A percentile compares a stretch with the other conserved stretches of the same genome.
These are phyloP conservation scores for Manis pentadactyla DNA, from an alignment of 2,797 vertebrate genomes.

Conservation along the genomic window DNA sequence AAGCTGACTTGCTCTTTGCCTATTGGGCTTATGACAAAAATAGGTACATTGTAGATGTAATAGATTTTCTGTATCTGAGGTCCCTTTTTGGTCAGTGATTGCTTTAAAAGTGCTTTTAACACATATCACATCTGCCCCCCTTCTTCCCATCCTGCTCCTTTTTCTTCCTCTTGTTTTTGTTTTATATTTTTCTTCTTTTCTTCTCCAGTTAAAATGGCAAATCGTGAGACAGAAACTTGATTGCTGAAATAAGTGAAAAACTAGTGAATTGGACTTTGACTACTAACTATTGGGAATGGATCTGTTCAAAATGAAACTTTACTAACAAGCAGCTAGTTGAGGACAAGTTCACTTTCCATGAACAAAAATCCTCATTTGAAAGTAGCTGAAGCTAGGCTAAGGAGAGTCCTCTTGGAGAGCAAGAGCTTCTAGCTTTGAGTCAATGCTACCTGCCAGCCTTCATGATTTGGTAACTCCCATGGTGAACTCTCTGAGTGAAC, in stretches of 20 bases:
- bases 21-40: slow-evolving; percentile 47
- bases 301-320: background rate
- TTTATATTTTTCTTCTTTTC: background rate
- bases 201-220: slow-evolving; percentile 43
- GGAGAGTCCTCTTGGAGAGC: background rate
- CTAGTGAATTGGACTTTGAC: background rate
- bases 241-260: slow-evolving; percentile 25
- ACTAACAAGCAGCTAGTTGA: background rate
- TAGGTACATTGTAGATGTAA: background rate
- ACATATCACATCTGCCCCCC: background rate
- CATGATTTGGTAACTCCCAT: background rate
- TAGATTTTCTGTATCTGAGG: background rate
- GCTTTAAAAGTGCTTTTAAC: background rate
- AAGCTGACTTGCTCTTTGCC: slow-evolving; percentile 48
- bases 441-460: background rate
- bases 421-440: background rate
- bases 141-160: background rate
- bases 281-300: background rate
- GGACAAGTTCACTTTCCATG: background rate
- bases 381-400: background rate
- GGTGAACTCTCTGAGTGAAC: background rate
- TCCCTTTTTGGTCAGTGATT: background rate
- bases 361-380: background rate
- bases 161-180: background rate
- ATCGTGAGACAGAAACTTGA: background rate